Evolutionary conservation across 2,113 vertebrate genomes (phyloP), one percentile per base, ranked within the genome.

Genomic region (Pseudopipra pipra): DNA sequence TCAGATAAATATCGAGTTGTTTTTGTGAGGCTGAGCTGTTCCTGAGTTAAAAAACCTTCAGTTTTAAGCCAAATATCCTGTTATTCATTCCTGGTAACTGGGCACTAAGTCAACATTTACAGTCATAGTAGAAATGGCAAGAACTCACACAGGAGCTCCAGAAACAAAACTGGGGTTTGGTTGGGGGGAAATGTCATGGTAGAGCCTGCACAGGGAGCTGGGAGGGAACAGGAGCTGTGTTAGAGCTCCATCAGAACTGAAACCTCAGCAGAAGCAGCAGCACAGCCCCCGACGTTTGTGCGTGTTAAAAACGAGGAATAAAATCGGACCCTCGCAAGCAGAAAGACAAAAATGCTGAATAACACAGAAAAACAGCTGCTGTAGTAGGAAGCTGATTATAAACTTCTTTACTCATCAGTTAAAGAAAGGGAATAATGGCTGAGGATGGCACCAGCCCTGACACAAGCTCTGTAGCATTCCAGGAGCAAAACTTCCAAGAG

Each of bases 331-430:
- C 85, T 94, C 7, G 0, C 46, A 63, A 65, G 80, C 63, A 89
- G 61, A 88, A 89, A 86, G 71, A 15, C 71, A 92, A 95, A 91
- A 89, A 46, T 61, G 89, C 90, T 83, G 96, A 96, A 87, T 61
- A 72, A 71, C 82, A 62, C 62, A 85, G 58, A 96, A 97, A 95
- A 87, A 13, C 88, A 96, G 95, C 91, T 96, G 91, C 44, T 95
- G 70, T 80, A 92, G 88, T 91, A 87, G 80, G 92, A 96, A 96
- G 56, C 91, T 67, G 74, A 90, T 91, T 88, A 81, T 74, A 87
- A 95, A 84, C 58, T 63, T 52, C 94, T 95, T 52, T 68, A 87
- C 80, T 92, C 95, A 72, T 89, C 89, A 95, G 87, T 67, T 93
- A 75, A 85, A 84, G 54, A 89, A 91, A 78, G 25, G 47, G 65